Percentiles rank a stretch among this genome's conserved stretches.
phyloP scores from a whole-genome alignment of 2,888 invertebrate species.

The Spicauda simplicius region DNA sequence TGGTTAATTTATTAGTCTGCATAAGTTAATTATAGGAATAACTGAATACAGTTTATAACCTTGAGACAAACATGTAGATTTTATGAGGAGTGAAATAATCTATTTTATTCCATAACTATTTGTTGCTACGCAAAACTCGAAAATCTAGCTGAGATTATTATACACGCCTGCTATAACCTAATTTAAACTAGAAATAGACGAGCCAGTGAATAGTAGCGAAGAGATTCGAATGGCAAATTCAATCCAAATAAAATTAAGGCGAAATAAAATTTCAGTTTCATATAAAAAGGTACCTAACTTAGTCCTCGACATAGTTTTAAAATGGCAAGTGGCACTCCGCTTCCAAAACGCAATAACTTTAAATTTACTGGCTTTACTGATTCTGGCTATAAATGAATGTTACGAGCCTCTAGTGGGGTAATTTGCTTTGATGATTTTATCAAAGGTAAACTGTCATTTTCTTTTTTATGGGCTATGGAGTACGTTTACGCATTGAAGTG shows the following conservation, averaged over 20 bases:
- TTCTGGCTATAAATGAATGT: slow-evolving; percentile 23
- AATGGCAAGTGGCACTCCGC: slow-evolving; percentile 23
- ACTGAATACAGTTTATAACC: too few relatives aligned
- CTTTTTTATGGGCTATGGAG: not conserved
- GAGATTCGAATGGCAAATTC: too few relatives aligned
- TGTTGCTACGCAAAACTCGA: too few relatives aligned
- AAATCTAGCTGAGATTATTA: too few relatives aligned
- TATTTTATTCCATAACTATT: too few relatives aligned
- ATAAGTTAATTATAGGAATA: too few relatives aligned
- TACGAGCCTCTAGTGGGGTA: slow-evolving; percentile 1
- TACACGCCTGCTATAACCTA: too few relatives aligned
- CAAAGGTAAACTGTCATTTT: not conserved
- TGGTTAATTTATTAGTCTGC: too few relatives aligned
- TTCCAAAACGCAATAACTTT: slow-evolving; percentile 32
- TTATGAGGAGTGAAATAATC: too few relatives aligned
- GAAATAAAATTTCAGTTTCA: slow-evolving; percentile 10
- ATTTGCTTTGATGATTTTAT: not conserved
- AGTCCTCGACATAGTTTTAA: slow-evolving; percentile 18
- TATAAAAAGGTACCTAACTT: slow-evolving; percentile 7
- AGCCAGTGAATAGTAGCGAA: too few relatives aligned
- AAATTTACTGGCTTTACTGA: slow-evolving; percentile 7
- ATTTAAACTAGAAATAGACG: too few relatives aligned
- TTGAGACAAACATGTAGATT: too few relatives aligned
- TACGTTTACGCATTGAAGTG: not conserved
- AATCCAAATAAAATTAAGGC: not conserved